These are phyloP conservation scores for Anableps anableps DNA, from an alignment of 2,797 vertebrate species.

Conservation along the genomic window DNA sequence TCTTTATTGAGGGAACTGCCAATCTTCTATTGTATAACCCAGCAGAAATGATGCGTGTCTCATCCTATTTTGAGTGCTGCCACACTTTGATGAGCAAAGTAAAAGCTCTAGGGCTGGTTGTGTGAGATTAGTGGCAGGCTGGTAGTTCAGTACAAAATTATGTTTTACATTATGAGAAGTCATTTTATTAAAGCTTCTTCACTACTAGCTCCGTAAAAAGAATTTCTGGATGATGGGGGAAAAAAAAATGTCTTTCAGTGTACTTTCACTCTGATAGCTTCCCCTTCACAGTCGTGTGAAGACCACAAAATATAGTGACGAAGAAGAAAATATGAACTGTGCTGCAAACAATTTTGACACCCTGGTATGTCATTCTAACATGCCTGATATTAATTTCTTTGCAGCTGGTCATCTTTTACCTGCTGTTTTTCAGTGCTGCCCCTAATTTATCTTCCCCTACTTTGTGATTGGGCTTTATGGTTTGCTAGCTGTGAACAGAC, in stretches of 20 bases:
- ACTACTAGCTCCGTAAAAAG: conserved; percentile 4
- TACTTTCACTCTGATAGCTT: conserved; percentile 1
- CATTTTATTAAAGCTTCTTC: not conserved
- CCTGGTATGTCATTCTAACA: conserved; percentile 28
- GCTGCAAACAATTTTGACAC: conserved; percentile 4
- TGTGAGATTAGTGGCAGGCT: conserved; percentile 36
- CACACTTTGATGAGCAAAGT: conserved; percentile 45
- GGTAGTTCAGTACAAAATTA: conserved; percentile 36
- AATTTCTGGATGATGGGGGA: not conserved
- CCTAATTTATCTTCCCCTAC: conserved; percentile 50
- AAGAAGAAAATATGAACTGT: conserved; percentile 6
- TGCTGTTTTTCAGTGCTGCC: conserved; percentile 49
- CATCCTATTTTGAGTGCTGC: conserved; percentile 48
- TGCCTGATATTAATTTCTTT: conserved; percentile 43
- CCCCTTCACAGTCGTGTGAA: not conserved
- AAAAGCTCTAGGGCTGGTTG: conserved; percentile 39
- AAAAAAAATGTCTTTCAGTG: conserved; percentile 1
- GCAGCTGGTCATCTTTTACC: conserved; percentile 52
- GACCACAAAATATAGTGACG: not conserved
- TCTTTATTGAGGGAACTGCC: conserved; percentile 28
- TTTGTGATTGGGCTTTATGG: conserved; percentile 59
- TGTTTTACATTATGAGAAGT: conserved; percentile 37
- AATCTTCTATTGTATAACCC: conserved; percentile 23
- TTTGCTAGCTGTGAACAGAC: conserved; percentile 58
- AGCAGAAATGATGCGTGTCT: conserved; percentile 38